Evolutionary conservation across 2,888 invertebrate genomes (phyloP), one percentile per base, ranked within the genome.

Genomic region (Troglohyphantes excavatus): DNA sequence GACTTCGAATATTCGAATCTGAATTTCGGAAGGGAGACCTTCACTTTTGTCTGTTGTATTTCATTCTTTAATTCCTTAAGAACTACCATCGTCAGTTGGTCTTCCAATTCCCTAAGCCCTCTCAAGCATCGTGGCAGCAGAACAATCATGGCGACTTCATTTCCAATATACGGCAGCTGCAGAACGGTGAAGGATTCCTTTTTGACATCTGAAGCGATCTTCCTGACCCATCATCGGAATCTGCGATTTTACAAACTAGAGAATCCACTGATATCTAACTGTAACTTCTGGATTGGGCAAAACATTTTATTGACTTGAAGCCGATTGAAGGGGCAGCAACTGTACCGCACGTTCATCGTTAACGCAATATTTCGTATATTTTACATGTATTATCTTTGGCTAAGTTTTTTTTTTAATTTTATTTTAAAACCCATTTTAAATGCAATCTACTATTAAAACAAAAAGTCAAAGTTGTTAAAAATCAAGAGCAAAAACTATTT

Each of bases 221-320:
- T 91, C 91, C 21, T 92, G 91, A 11, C 90, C 75, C 93, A 94
- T 94, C 93, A 93, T 94, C 43, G 93, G 91, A 19, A 93, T 92
- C 78, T 92, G 75, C 33, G 90, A 81, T 61, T 63, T 26, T 26
- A 75, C 13, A 39, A 39, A 39, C 39, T 39, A 39, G 3, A 3
- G 7, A 39, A 39, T 11, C 13, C 39, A 11, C 13, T 1, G 3
- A 39, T 11, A 39, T 2, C 1, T 2, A 11, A 11, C 9, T 39
- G 0, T 39, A 11, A 11, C 39, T 39, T 39, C 39, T 2, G 39
- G 13, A 39, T 39, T 39, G n/a, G n/a, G 9, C 13, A 39, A 39
- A 39, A 39, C 0, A 39, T 39, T 39, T 39, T 39, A 13, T 39
- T 9, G 39, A 11, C 13, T 39, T 39, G 9, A 2, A 39, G 13